Conservation (phyloP, 2,888 invertebrate species). For the Alsophila aescularia region DNA sequence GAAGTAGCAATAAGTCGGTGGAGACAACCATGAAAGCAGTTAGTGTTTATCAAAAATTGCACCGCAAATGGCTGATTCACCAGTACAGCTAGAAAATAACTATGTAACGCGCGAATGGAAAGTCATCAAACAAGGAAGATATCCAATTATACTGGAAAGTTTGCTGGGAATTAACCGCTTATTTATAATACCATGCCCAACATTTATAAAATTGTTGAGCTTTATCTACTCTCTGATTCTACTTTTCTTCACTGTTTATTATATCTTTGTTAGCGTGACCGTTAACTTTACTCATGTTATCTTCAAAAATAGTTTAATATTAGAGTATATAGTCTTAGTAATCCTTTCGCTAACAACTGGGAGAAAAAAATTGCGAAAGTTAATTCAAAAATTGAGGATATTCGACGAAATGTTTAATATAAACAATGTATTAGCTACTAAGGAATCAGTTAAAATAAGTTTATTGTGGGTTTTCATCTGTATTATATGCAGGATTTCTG, state of each 20-base stretch:
- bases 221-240: conserved; percentile 15
- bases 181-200: neutral
- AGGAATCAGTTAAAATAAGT: conserved; percentile 34
- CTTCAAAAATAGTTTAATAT: conserved; percentile 44
- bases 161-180: conserved; percentile 7
- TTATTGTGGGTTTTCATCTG: conserved; percentile 23
- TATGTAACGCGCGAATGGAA: neutral
- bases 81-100: neutral
- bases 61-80: neutral
- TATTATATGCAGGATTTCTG: conserved; percentile 42
- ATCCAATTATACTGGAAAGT: conserved; percentile 1
- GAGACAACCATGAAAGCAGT: neutral
- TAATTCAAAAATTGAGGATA: conserved; percentile 46
- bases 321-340: conserved; percentile 51
- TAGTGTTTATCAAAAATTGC: conserved; percentile 1
- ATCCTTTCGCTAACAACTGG: conserved; percentile 41
- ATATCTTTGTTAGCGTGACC: neutral
- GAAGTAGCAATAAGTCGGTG: neutral
- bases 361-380: conserved; percentile 43
- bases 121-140: neutral
- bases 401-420: conserved; percentile 60
- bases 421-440: conserved; percentile 39
- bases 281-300: conserved; percentile 42
- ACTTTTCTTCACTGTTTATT: conserved; percentile 25
- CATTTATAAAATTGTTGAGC: neutral